Percentiles rank a stretch among this genome's conserved stretches.
Conservation (phyloP, 2,113 vertebrate species). For the Jaculus jaculus region DNA sequence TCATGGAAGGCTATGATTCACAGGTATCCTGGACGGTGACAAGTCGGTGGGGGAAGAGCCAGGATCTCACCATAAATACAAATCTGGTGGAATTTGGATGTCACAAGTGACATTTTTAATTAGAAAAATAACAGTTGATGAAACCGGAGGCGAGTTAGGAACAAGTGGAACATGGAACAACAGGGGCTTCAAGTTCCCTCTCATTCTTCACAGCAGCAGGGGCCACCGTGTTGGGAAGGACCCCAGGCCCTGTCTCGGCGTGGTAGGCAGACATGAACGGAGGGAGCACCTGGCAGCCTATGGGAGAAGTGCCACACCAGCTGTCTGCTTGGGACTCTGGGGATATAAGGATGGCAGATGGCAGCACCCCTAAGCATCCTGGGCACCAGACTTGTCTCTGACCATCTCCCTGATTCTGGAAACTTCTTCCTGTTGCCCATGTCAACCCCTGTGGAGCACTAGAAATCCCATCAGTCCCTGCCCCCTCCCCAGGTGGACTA, state of each 20-base stretch:
- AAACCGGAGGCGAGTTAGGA: neutral
- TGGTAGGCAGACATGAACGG: neutral
- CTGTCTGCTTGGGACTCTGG: rapidly evolving
- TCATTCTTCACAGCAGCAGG: too few relatives aligned
- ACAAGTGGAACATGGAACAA: rapidly evolving
- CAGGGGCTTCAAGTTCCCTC: rapidly evolving
- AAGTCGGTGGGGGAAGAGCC: too few relatives aligned
- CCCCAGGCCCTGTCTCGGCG: neutral
- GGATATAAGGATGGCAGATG: rapidly evolving
- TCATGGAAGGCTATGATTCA: neutral
- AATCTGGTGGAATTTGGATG: too few relatives aligned
- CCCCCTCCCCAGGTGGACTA: too few relatives aligned
- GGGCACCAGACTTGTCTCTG: neutral
- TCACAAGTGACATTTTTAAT: neutral
- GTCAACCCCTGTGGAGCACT: neutral
- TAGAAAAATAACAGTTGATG: neutral
- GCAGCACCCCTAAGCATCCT: neutral
- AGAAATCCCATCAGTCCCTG: neutral
- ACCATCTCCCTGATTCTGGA: too few relatives aligned
- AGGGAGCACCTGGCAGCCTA: neutral
- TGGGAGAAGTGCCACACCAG: neutral
- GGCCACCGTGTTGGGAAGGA: neutral
- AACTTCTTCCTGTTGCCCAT: neutral
- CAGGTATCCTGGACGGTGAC: neutral
- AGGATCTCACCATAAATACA: too few relatives aligned